A percentile compares a stretch with the other conserved stretches of the same genome.
Conservation (phyloP, 2,888 invertebrate species). For the Isotomurus palustris region DNA sequence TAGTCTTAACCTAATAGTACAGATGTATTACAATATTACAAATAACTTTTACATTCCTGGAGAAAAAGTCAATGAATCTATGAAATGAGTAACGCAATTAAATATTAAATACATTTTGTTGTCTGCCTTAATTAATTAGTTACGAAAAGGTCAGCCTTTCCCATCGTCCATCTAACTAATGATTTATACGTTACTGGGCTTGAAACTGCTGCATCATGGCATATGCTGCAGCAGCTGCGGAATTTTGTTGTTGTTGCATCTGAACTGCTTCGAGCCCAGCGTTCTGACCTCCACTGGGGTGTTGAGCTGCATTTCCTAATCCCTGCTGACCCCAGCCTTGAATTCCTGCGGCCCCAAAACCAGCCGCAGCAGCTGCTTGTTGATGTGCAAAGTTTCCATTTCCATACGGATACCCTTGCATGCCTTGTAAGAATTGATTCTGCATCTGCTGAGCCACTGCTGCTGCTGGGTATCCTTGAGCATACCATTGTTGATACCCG, state of each 20-base stretch:
- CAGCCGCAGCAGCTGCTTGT: not conserved
- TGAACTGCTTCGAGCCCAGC: not conserved
- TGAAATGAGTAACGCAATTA: too few relatives aligned
- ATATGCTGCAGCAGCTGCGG: conserved; percentile 4
- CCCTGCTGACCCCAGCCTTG: conserved; percentile 4
- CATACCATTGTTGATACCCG: conserved; percentile 85
- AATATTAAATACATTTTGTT: too few relatives aligned
- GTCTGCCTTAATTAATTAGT: too few relatives aligned
- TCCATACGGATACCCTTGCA: conserved; percentile 76
- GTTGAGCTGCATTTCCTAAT: not conserved
- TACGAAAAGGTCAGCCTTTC: too few relatives aligned
- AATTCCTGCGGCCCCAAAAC: not conserved
- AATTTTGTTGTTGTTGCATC: too few relatives aligned
- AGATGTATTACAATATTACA: too few relatives aligned
- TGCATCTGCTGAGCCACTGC: conserved; percentile 62
- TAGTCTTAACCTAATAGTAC: too few relatives aligned
- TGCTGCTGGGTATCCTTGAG: conserved; percentile 83
- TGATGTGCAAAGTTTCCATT: conserved; percentile 74
- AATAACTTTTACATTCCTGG: too few relatives aligned
- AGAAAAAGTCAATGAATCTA: too few relatives aligned
- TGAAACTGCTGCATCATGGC: conserved; percentile 8
- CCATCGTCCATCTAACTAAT: not conserved
- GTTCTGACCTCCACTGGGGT: not conserved
- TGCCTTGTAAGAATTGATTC: conserved; percentile 75
- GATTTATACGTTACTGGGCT: conserved; percentile 1